phyloP scores from a whole-genome alignment of 2,888 invertebrate species.

The Macrosiphum euphorbiae region DNA sequence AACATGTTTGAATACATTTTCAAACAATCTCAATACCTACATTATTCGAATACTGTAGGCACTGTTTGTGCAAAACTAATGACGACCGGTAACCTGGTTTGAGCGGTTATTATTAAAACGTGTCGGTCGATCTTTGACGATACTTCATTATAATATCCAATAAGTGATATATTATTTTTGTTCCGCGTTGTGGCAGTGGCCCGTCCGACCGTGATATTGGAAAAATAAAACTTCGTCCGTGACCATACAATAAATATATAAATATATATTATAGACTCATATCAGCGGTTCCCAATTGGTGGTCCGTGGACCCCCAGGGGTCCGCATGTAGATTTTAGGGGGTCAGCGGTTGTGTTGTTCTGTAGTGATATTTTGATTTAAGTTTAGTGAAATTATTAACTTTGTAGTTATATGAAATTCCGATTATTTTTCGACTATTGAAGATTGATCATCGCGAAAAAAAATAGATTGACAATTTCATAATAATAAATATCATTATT shows the following conservation, averaged over 20 bases:
- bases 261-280: neutral
- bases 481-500: too few relatives aligned
- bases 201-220: constrained; percentile 50
- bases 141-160: neutral
- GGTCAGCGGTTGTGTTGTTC: too few relatives aligned
- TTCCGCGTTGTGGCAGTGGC: neutral
- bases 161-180: neutral
- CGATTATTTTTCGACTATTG: too few relatives aligned
- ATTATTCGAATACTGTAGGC: neutral
- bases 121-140: neutral
- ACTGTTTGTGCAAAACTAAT: neutral
- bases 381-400: too few relatives aligned
- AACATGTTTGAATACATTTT: neutral
- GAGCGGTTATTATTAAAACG: neutral
- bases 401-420: too few relatives aligned
- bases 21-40: neutral
- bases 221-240: constrained; percentile 21
- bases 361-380: too few relatives aligned
- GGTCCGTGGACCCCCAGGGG: too few relatives aligned
- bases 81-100: neutral
- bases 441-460: too few relatives aligned
- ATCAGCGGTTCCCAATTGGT: too few relatives aligned
- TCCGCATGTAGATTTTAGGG: too few relatives aligned
- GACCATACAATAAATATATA: neutral
- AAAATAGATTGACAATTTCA: too few relatives aligned